Evolutionary conservation across 2,113 vertebrate species (phyloP).

Genomic region (Oncorhynchus gorbuscha): DNA sequence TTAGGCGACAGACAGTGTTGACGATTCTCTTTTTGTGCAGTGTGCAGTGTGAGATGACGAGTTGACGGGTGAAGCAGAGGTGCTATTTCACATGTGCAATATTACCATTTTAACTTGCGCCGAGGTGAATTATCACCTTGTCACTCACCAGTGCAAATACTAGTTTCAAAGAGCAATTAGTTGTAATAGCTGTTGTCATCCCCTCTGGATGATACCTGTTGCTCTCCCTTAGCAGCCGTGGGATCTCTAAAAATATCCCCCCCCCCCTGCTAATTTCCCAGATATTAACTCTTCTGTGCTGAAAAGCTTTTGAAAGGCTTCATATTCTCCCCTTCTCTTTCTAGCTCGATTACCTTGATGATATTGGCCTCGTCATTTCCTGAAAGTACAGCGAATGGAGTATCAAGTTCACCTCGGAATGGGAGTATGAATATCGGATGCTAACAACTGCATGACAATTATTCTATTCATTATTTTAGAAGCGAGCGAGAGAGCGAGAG

Average conservation of each 20-base stretch:
- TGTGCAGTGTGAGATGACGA: conserved; percentile 71
- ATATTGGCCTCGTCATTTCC: conserved; percentile 68
- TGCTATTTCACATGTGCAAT: conserved; percentile 78
- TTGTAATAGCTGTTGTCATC: conserved; percentile 92
- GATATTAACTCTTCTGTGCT: conserved; percentile 56
- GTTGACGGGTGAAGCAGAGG: conserved; percentile 71
- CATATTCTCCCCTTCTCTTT: conserved; percentile 44
- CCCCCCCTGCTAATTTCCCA: conserved; percentile 64
- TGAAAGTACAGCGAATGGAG: conserved; percentile 64
- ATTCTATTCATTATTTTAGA: conserved; percentile 74
- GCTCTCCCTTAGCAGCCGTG: conserved; percentile 79
- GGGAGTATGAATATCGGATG: conserved; percentile 62
- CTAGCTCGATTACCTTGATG: conserved; percentile 55
- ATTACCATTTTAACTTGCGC: conserved; percentile 86
- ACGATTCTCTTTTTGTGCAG: conserved; percentile 63
- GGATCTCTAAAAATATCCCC: conserved; percentile 72
- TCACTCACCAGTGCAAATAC: conserved; percentile 87
- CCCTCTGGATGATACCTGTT: conserved; percentile 85
- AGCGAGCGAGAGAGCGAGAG: conserved; percentile 19
- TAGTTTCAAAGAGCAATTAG: conserved; percentile 89
- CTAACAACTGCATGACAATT: conserved; percentile 73
- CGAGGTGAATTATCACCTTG: conserved; percentile 93
- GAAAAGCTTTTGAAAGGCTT: conserved; percentile 61
- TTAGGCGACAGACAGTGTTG: conserved; percentile 52
- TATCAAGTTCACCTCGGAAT: conserved; percentile 65